Evolutionary conservation across 1,140 invertebrate genomes (phyloP), one percentile per base, ranked within the genome.

Genomic region (Zaprionus vittiger): DNA sequence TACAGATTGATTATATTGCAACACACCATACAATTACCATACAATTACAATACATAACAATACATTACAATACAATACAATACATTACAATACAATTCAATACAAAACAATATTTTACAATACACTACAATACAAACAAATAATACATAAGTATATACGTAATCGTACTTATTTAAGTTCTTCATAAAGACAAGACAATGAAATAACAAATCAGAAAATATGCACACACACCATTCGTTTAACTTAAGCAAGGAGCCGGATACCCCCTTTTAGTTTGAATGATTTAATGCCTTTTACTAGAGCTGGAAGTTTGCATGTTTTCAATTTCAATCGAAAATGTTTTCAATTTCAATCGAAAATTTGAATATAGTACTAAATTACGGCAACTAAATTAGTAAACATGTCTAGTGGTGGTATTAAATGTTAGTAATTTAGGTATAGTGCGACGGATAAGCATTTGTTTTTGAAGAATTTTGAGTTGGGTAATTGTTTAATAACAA

Each of bases 1-100:
- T 70, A 61, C 54, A 47, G 26, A 64, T 49, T 63, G 52, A 49
- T 37, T 79, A 81, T 76, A 83, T 60, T 37, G 22, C 56, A 37
- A 37, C 41, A 69, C 31, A 31, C 28, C 34, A 55, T 47, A 52
- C 15, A 31, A 31, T 31, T 31, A 31, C 28, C 26, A 55, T 47
- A 52, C 15, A 56, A 31, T 59, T 31, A 52, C 15, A 56, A 31
- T 59, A 67, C 52, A 57, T 31, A 26, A 68, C 38, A 49, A 38
- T 47, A 52, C 15, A 56, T 34, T 17, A 15, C 44, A 52, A 22
- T 62, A 49, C 60, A 63, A 28, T 49, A 49, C 61, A 62, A 62
- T 47, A 47, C n/a, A 62, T 26, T 44, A 44, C 38, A 17, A 59
- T 67, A 47, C 65, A 69, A 26, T 61, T 38, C 44, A 61, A 61